Percentiles rank a stretch among this genome's conserved stretches.
phyloP scores from a whole-genome alignment of 2,113 vertebrate genomes.

The Aphelocoma coerulescens region DNA sequence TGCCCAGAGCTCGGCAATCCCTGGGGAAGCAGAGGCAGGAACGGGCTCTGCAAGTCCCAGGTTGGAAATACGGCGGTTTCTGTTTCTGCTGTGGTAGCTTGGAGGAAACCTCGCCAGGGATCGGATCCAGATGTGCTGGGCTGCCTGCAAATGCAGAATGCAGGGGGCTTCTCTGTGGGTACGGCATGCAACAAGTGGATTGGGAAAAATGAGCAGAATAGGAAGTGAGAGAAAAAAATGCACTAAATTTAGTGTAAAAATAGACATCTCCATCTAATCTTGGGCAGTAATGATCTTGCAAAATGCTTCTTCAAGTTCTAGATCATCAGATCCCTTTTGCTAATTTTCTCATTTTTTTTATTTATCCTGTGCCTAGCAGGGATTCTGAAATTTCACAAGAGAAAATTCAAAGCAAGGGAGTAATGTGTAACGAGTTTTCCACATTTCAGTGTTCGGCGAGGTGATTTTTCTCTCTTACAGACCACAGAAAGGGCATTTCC shows the following conservation, averaged over 20 bases:
- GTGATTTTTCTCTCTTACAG: not conserved
- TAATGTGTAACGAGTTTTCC: not conserved
- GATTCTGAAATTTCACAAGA: not conserved
- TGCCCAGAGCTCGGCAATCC: not conserved
- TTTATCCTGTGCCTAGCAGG: not conserved
- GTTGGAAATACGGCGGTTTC: fast-evolving
- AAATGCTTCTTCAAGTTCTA: not conserved
- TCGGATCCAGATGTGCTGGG: not conserved
- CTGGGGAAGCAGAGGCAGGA: not conserved
- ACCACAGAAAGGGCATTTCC: not conserved
- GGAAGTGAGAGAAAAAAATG: not conserved
- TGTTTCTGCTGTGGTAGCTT: fast-evolving
- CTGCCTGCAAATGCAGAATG: not conserved
- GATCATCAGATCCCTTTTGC: not conserved
- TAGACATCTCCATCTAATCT: not conserved
- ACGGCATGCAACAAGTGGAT: not conserved
- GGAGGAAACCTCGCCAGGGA: not conserved
- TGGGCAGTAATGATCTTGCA: not conserved
- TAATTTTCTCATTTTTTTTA: not conserved
- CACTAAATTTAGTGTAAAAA: not conserved
- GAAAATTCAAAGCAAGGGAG: not conserved
- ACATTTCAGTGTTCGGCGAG: not conserved
- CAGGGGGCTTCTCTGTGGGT: not conserved
- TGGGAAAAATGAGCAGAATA: not conserved
- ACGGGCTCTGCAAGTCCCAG: not conserved